A percentile compares a stretch with the other conserved stretches of the same genome.
These are phyloP conservation scores for Piscicola geometra DNA, from an alignment of 2,888 invertebrate species.

Conservation along the genomic window DNA sequence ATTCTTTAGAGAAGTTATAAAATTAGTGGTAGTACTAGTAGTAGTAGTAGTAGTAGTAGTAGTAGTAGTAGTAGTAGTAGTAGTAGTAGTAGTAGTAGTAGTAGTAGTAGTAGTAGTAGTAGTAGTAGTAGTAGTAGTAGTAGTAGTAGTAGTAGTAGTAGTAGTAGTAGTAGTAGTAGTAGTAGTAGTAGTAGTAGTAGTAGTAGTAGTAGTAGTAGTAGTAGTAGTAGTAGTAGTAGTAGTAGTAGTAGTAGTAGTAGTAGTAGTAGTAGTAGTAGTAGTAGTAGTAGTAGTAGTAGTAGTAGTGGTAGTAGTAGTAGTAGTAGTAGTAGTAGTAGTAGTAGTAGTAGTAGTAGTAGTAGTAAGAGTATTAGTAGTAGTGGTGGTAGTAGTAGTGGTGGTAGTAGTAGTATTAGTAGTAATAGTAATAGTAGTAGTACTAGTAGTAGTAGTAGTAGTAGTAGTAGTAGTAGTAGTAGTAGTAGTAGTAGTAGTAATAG, in stretches of 20 bases:
- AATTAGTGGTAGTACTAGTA: slow-evolving; percentile 18
- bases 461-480: slow-evolving; percentile 23
- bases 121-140: slow-evolving; percentile 21
- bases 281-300: slow-evolving; percentile 23
- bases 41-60: slow-evolving; percentile 22
- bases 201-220: background rate
- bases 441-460: background rate
- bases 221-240: too few relatives aligned
- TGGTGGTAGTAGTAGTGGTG: background rate
- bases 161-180: slow-evolving; percentile 14
- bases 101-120: slow-evolving; percentile 26
- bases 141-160: slow-evolving; percentile 9
- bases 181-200: slow-evolving; percentile 14
- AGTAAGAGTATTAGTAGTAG: slow-evolving; percentile 6
- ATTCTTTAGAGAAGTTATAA: too few relatives aligned
- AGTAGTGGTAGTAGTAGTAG: slow-evolving; percentile 17
- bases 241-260: too few relatives aligned
- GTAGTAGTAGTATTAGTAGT: background rate
- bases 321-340: slow-evolving; percentile 25
- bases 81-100: slow-evolving; percentile 23
- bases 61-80: slow-evolving; percentile 21
- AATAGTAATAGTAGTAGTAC: background rate
- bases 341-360: slow-evolving; percentile 16
- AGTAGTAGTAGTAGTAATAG: slow-evolving; percentile 22
- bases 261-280: background rate